These are phyloP conservation scores for Cynodonichthys magdalenae DNA, from an alignment of 2,797 vertebrate species.

Conservation along the genomic window DNA sequence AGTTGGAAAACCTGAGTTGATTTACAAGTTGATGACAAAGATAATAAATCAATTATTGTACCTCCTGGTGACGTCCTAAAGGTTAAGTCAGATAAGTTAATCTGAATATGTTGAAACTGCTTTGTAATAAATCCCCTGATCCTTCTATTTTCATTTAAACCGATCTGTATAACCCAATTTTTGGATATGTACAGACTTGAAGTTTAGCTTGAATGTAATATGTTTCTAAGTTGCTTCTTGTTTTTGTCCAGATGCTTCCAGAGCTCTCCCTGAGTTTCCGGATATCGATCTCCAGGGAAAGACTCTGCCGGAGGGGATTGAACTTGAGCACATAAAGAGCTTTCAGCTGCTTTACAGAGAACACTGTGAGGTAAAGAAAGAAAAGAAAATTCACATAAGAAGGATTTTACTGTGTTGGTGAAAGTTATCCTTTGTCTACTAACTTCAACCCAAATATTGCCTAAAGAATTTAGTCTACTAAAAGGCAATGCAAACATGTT, in stretches of 20 bases:
- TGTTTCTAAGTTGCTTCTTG: constrained; percentile 16
- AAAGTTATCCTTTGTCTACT: background rate
- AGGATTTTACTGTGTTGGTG: constrained; percentile 6
- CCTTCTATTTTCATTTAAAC: no score
- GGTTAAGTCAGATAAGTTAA: background rate
- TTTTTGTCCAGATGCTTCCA: constrained; percentile 85
- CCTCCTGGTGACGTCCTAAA: no score
- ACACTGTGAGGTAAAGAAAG: constrained; percentile 89
- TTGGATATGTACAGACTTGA: background rate
- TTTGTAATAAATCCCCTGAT: background rate
- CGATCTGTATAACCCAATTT: no score
- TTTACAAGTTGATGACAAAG: background rate
- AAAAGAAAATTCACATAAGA: background rate
- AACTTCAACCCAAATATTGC: background rate
- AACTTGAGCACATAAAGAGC: constrained; percentile 89
- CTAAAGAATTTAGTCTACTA: background rate
- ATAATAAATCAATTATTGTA: no score
- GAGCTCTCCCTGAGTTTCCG: constrained; percentile 89
- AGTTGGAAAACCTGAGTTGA: background rate
- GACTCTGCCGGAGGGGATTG: constrained; percentile 87
- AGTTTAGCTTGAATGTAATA: background rate
- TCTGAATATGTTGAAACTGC: background rate
- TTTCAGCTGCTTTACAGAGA: constrained; percentile 95
- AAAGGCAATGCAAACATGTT: background rate
- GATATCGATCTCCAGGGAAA: constrained; percentile 91